Evolutionary conservation across 2,113 vertebrate species (phyloP), one percentile per base, ranked within the genome.

Genomic region (Mionectes macconnelli): DNA sequence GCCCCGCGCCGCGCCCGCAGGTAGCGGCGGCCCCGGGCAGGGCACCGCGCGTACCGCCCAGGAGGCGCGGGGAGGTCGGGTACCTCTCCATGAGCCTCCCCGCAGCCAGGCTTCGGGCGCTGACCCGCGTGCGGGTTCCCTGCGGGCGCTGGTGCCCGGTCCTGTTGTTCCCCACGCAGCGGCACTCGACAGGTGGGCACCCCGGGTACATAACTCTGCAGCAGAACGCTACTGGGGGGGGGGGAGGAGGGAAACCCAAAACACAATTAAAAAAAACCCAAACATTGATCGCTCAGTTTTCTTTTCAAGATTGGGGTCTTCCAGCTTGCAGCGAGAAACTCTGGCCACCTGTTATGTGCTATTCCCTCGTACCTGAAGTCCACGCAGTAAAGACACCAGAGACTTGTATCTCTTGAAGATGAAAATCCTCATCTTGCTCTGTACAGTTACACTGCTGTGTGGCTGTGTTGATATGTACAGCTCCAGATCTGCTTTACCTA

Each of bases 91-190:
- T 0, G 28, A 57, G 25, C 44, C 30, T 12, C 14, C 9, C 53
- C 3, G 62, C 28, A 10, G 56, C 75, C 8, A 24, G 53, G 47
- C 68, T 47, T 2, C 44, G 45, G 7, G 39, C 24, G 45, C 67
- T 5, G 44, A 30, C 22, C 19, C 37, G 7, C 18, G 14, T 9
- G 40, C 21, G 12, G 6, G 9, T 15, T 39, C 17, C 59, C 56
- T 57, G 33, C 20, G 12, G 12, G 44, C 3, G 69, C 44, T 50
- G 66, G 35, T 11, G 74, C 76, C 28, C 0, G 50, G 50, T 25
- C 56, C 5, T 2, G 55, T 3, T 4, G 15, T 0, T 60, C 24
- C 27, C 50, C 40, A 3, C 1, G n/a, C 31, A 21, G 73, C 40
- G 19, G 28, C 72, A 16, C 67, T 39, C 39, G 33, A 2, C 60